Conservation (phyloP, 2,113 vertebrate genomes). For the Psephotus haematonotus region DNA sequence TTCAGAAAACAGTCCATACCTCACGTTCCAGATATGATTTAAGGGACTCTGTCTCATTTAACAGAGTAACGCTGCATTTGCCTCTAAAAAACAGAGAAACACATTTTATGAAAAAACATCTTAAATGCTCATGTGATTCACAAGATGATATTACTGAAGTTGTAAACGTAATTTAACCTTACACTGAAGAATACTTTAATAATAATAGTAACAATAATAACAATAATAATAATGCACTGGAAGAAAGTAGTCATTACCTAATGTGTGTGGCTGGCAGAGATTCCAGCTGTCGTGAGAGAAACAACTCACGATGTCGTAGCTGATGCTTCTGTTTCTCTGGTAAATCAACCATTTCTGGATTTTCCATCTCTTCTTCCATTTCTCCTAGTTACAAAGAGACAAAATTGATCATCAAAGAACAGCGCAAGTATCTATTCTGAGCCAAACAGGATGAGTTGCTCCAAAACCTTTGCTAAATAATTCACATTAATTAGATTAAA, state of each 20-base stretch:
- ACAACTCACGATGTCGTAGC: conserved; percentile 92
- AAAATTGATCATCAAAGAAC: neutral
- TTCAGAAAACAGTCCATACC: conserved; percentile 76
- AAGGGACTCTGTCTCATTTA: conserved; percentile 96
- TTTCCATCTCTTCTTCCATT: conserved; percentile 97
- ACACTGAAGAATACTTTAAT: neutral
- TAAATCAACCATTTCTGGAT: conserved; percentile 90
- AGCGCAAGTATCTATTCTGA: neutral
- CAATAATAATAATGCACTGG: neutral
- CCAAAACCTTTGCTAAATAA: neutral
- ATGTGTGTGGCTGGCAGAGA: conserved; percentile 96
- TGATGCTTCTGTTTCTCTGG: conserved; percentile 96
- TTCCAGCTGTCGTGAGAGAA: conserved; percentile 93
- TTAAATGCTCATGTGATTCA: neutral
- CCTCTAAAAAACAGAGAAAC: conserved; percentile 79
- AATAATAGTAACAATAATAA: neutral
- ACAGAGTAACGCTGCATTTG: conserved; percentile 96
- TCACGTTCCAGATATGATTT: conserved; percentile 96
- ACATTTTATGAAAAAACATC: neutral
- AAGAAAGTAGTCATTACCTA: conserved; percentile 75
- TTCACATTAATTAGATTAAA: neutral
- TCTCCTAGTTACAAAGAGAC: conserved; percentile 79
- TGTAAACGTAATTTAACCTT: neutral
- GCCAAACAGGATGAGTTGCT: neutral
- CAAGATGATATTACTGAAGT: neutral